These are phyloP conservation scores for Coelopa pilipes DNA, from an alignment of 2,888 invertebrate genomes.

Conservation along the genomic window DNA sequence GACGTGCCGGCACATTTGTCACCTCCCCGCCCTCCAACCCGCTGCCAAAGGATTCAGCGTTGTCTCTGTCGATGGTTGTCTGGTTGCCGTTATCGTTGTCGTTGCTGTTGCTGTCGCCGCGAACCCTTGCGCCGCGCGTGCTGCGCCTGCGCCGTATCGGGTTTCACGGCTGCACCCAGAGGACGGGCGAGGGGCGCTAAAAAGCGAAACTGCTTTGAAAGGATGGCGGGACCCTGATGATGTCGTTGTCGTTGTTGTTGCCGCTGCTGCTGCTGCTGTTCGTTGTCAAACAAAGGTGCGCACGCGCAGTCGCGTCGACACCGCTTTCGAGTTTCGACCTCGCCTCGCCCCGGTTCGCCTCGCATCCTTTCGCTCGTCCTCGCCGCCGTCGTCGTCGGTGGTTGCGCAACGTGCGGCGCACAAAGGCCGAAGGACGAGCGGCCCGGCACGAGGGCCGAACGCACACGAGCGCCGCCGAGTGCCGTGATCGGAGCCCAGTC, in stretches of 20 bases:
- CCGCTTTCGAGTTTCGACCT: too few species aligned
- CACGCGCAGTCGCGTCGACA: too few species aligned
- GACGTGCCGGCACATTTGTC: constrained; percentile 13
- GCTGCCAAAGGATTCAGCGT: constrained; percentile 3
- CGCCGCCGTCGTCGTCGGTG: too few species aligned
- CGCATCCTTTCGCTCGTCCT: too few species aligned
- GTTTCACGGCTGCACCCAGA: constrained; percentile 26
- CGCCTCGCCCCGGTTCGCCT: too few species aligned
- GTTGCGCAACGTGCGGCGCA: constrained; percentile 8
- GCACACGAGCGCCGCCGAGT: too few species aligned
- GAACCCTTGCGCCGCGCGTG: constrained; percentile 19
- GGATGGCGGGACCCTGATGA: too few species aligned
- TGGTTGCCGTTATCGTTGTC: background rate
- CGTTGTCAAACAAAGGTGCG: too few species aligned
- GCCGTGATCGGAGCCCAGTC: too few species aligned
- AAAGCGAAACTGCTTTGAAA: background rate
- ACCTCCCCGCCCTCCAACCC: background rate
- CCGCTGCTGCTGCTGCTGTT: too few species aligned
- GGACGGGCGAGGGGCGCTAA: background rate
- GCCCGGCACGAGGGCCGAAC: too few species aligned
- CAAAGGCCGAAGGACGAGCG: background rate
- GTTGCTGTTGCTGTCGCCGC: constrained; percentile 2
- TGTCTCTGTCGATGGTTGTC: constrained; percentile 1
- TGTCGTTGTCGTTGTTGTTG: too few species aligned
- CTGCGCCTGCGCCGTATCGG: constrained; percentile 7